A percentile compares a stretch with the other conserved stretches of the same genome.
These are phyloP conservation scores for Periophthalmus magnuspinnatus DNA, from an alignment of 2,797 vertebrate genomes.

Conservation along the genomic window DNA sequence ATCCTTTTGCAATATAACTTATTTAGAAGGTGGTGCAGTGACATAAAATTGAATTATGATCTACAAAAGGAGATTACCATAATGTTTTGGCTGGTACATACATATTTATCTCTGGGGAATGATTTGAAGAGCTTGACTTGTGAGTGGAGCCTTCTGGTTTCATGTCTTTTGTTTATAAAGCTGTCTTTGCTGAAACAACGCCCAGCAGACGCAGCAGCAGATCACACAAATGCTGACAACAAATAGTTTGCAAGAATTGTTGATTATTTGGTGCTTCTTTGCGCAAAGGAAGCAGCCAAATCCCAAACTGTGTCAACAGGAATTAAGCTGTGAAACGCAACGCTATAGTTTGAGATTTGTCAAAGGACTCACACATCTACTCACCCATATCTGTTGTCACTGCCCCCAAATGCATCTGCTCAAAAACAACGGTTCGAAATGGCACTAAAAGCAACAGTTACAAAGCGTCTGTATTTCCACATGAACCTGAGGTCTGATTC, in stretches of 20 bases:
- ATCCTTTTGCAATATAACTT: too few species aligned
- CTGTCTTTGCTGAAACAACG: conserved; percentile 58
- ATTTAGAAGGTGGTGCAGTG: too few species aligned
- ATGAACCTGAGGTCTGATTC: conserved; percentile 53
- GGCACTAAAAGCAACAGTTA: conserved; percentile 21
- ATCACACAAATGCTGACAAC: conserved; percentile 61
- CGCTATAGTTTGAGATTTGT: conserved; percentile 44
- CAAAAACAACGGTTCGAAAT: neutral
- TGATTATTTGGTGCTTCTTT: conserved; percentile 40
- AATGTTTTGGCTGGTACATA: neutral
- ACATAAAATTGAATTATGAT: too few species aligned
- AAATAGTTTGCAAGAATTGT: conserved; percentile 59
- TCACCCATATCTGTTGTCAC: conserved; percentile 32
- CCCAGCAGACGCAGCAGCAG: conserved; percentile 43
- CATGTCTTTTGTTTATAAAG: conserved; percentile 54
- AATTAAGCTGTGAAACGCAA: conserved; percentile 53
- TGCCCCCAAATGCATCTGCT: conserved; percentile 12
- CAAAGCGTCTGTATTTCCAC: conserved; percentile 43
- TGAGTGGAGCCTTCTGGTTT: conserved; percentile 51
- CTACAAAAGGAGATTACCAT: neutral
- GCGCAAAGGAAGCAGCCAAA: conserved; percentile 38
- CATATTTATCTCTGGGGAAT: neutral
- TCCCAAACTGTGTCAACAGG: conserved; percentile 59
- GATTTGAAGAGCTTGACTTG: conserved; percentile 32
- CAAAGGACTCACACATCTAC: conserved; percentile 35